Evolutionary conservation across 2,888 invertebrate species (phyloP), one percentile per base, ranked within the genome.

Genomic region (Leucoptera coffeella): DNA sequence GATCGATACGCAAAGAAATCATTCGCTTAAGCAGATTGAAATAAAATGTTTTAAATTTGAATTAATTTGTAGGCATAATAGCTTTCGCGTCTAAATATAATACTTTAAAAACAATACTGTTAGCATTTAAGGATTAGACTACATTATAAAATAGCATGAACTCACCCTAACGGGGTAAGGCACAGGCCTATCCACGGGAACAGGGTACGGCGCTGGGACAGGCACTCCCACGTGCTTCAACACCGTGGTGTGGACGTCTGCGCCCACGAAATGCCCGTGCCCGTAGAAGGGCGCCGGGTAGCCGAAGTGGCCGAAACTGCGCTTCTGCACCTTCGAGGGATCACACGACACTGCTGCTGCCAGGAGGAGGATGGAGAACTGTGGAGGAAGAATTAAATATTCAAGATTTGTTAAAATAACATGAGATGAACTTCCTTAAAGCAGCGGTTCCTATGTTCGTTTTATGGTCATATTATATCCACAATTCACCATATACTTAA

Each of bases 201-300:
- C 72, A 3, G 69, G 64, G 30, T 65, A 71, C 2, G 69, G 69
- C 2, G 67, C 69, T 0, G 71, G 65, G 1, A 67, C 60, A 0
- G 71, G 71, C 1, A 67, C 58, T 2, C 71, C 71, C 3, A 72
- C 50, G 32, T 71, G 71, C 35, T 65, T 65, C 9, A 71, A 71
- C 4, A 72, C 64, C 0, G 71, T 72, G 1, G 71, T 69, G 32
- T 71, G 69, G 2, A 67, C 57, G 31, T 72, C 59, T 25, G 71
- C 67, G 0, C 69, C 69, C 1, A 71, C 55, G 2, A 71, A 43
- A 0, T 56, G 34, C 2, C 43, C 47, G 6, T 22, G 32, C 6
- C 36, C 34, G 21, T 23, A 12, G 8, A 22, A 12, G 2, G 50
- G 14, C 2, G 42, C 44, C 2, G 39, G 15, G 2, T 35, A 28